Percentiles rank a stretch among this genome's conserved stretches.
Conservation (phyloP, 2,797 vertebrate genomes). For the Xerus rutilus region DNA sequence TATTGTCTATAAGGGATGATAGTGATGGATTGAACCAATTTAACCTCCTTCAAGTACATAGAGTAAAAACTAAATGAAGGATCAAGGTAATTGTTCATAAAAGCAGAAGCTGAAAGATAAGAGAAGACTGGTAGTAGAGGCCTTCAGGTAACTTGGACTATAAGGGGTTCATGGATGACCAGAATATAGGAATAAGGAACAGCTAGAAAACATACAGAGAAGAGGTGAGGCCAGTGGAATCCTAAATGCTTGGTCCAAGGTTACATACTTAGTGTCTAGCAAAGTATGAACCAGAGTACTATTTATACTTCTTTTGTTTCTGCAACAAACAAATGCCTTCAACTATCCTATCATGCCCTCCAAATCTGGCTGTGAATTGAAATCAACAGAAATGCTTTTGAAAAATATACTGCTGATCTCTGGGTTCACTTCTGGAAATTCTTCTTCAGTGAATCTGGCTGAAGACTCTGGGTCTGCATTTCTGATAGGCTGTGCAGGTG, state of each 20-base stretch:
- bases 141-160: conserved; percentile 4
- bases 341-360: conserved; percentile 53
- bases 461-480: conserved; percentile 46
- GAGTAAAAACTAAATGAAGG: conserved; percentile 53
- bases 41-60: conserved; percentile 46
- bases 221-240: conserved; percentile 6
- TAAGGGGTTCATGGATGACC: conserved; percentile 20
- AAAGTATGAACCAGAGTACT: conserved; percentile 54
- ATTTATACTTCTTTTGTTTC: conserved; percentile 56
- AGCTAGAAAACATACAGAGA: conserved; percentile 50
- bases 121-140: not conserved
- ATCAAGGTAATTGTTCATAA: conserved; percentile 3
- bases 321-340: conserved; percentile 63
- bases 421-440: conserved; percentile 61
- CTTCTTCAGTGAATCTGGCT: conserved; percentile 50
- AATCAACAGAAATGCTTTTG: conserved; percentile 60
- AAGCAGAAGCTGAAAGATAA: conserved; percentile 35
- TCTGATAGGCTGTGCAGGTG: conserved; percentile 38
- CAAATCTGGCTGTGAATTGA: conserved; percentile 63
- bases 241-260: not conserved
- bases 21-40: conserved; percentile 51
- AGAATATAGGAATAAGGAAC: conserved; percentile 51
- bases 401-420: conserved; percentile 50
- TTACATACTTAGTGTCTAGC: conserved; percentile 54
- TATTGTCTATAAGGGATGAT: conserved; percentile 18